Percentiles rank a stretch among this genome's conserved stretches.
phyloP scores from a whole-genome alignment of 2,113 vertebrate genomes.

The Pycnonotus jocosus region DNA sequence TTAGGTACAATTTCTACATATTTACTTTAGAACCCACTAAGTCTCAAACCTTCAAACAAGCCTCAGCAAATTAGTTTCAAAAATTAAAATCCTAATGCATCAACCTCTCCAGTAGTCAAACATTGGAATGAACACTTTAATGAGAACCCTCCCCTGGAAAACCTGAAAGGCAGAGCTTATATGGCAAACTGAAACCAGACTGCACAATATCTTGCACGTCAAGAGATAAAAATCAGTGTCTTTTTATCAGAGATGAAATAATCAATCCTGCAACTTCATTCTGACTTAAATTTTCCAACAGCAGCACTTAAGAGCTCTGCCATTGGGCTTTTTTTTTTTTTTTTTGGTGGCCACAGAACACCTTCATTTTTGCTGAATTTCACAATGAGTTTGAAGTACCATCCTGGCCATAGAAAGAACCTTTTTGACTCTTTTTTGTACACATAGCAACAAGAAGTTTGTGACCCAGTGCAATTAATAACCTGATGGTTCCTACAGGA shows the following conservation, averaged over 20 bases:
- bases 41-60: neutral
- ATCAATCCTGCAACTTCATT: neutral
- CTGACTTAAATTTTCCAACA: neutral
- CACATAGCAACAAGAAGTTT: neutral
- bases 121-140: neutral
- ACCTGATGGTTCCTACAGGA: neutral
- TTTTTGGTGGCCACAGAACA: neutral
- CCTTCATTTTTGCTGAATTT: neutral
- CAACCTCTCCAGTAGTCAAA: neutral
- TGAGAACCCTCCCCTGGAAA: fast-evolving
- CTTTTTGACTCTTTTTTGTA: neutral
- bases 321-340: neutral
- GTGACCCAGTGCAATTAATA: neutral
- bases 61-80: neutral
- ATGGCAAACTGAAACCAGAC: neutral
- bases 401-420: neutral
- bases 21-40: neutral
- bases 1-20: neutral
- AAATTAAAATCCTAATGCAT: neutral
- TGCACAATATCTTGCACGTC: neutral
- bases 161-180: neutral
- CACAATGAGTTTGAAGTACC: neutral
- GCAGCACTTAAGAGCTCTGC: neutral
- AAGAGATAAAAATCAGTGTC: neutral
- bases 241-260: neutral